These are phyloP conservation scores for Bombycilla garrulus DNA, from an alignment of 2,113 vertebrate species.

Conservation along the genomic window DNA sequence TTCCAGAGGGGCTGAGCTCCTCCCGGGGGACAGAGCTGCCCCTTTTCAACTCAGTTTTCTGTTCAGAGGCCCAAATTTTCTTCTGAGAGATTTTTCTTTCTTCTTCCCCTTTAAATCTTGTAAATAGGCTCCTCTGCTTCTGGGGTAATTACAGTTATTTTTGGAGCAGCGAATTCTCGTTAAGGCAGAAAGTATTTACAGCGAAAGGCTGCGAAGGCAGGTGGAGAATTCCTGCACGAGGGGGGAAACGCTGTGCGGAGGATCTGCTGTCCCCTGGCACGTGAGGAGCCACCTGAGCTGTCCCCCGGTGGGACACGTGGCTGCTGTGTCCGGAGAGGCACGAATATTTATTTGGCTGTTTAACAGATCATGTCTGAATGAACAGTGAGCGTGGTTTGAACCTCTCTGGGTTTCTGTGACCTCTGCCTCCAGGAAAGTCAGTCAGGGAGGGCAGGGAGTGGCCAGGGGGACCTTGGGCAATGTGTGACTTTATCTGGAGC, in stretches of 20 bases:
- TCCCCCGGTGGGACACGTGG: background rate
- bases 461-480: background rate
- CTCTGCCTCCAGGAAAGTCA: background rate
- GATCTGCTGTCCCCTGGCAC: background rate
- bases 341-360: no score
- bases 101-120: constrained; percentile 55
- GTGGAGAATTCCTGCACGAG: background rate
- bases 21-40: background rate
- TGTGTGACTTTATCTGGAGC: background rate
- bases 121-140: constrained; percentile 49
- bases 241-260: rapidly evolving
- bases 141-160: constrained; percentile 59
- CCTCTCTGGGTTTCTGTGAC: background rate
- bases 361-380: no score
- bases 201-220: background rate
- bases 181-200: constrained; percentile 41
- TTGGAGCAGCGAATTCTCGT: constrained; percentile 44
- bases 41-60: background rate
- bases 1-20: background rate
- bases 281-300: background rate
- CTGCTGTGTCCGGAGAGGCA: background rate
- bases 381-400: no score
- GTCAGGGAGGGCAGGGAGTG: background rate
- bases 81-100: background rate
- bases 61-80: background rate